Base-by-base conservation (phyloP, 2,797 vertebrate species). In the Decapterus maruadsi region DNA sequence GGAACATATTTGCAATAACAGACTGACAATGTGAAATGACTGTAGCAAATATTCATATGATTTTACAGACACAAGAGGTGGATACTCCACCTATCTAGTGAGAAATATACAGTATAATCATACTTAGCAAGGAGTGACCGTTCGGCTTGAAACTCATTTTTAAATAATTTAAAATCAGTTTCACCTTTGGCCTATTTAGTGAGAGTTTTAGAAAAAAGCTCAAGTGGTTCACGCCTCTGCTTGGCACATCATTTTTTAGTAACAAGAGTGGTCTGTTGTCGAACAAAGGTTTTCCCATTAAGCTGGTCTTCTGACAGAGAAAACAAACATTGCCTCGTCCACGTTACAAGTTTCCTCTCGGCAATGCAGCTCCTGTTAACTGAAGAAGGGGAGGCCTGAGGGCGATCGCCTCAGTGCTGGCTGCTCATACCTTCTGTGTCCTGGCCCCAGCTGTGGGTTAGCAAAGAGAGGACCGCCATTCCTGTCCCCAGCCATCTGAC, bases 401-500 rank as follows among this genome's bases (percentile, higher is more conserved):
- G 72, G 43, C 67, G 63, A 69, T 58, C 6, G 43, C 68, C 68
- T 77, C 38, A 36, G 42, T 36, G 20, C 70, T 68, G 70, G 69
- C 62, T 78, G 82, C 59, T 85, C 90, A 76, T 94, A 96, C 95
- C 94, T 92, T 93, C 94, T 26, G 84, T 89, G 85, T 92, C 83
- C 87, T 95, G 95, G 88, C 90, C 93, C 85, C 86, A 89, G 90
- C 93, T 92, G 90, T 90, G 89, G 82, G 77, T 83, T 72, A 95
- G 86, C 82, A 93, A 86, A 82, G 90, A 87, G 63, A 95, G 90
- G 84, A 95, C 85, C 77, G 90, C 84, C 90, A 94, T 92, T 86
- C 90, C 93, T 61, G 91, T 93, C 84, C 88, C 90, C 90, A 95
- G 90, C 93, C 94, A 95, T 85, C 89, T 92, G 92, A 93, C 86